phyloP scores from a whole-genome alignment of 2,888 invertebrate species.

The Chelonus formosanus region DNA sequence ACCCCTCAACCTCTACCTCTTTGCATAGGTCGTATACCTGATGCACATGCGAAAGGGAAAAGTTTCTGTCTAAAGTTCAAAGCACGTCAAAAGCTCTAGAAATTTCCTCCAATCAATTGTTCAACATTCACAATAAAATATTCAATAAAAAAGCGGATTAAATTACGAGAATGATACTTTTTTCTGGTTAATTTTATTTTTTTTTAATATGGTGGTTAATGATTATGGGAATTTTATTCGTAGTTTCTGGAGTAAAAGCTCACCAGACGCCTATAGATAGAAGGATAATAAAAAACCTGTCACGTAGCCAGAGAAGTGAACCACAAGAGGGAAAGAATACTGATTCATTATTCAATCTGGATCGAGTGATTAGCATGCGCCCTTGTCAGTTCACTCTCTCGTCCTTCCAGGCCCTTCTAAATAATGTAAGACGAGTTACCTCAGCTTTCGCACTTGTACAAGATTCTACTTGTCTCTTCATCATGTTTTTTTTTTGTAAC shows the following conservation, averaged over 20 bases:
- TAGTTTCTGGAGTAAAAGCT: neutral
- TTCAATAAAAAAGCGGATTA: no score
- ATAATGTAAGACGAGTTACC: conserved; percentile 60
- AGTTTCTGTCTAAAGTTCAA: conserved; percentile 26
- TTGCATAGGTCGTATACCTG: conserved; percentile 46
- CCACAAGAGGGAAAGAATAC: conserved; percentile 66
- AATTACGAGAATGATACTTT: no score
- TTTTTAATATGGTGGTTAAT: neutral
- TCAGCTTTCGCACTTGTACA: conserved; percentile 43
- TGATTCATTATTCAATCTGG: conserved; percentile 72
- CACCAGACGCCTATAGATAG: conserved; percentile 8
- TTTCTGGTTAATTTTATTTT: no score
- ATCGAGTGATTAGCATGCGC: conserved; percentile 70
- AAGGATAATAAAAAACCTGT: conserved; percentile 67
- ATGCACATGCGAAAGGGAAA: conserved; percentile 37
- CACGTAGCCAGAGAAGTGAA: conserved; percentile 53
- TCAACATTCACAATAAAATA: no score
- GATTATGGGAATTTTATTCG: conserved; percentile 2
- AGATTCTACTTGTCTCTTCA: neutral
- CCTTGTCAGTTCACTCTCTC: conserved; percentile 46
- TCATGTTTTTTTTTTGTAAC: conserved; percentile 6
- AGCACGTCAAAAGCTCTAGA: conserved; percentile 17
- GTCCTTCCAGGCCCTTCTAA: conserved; percentile 54
- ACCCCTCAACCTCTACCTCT: conserved; percentile 38
- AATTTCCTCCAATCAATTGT: conserved; percentile 10